phyloP scores from a whole-genome alignment of 1,140 invertebrate species.

The Stenopsyche tienmushanensis region DNA sequence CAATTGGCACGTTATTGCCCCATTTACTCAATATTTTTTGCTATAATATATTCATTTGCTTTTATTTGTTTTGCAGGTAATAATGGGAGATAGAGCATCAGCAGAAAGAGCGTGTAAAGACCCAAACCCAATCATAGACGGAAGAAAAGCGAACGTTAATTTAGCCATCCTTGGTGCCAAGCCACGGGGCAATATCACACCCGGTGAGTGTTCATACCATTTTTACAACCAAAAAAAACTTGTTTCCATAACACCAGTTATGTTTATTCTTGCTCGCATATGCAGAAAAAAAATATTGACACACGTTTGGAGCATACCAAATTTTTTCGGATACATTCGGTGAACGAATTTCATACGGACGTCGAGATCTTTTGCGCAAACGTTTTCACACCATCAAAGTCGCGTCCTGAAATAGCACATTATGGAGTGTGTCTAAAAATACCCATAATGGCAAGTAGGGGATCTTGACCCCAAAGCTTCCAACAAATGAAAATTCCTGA shows the following conservation, averaged over 20 bases:
- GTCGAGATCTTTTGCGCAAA: neutral
- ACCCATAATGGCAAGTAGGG: constrained; percentile 8
- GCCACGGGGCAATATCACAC: constrained; percentile 81
- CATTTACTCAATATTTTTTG: too few relatives aligned
- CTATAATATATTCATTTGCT: neutral
- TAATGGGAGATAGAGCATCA: constrained; percentile 91
- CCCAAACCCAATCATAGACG: constrained; percentile 98
- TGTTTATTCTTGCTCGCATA: neutral
- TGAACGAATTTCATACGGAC: too few relatives aligned
- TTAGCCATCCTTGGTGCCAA: constrained; percentile 96
- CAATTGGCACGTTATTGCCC: too few relatives aligned
- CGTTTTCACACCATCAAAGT: neutral
- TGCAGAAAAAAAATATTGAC: neutral
- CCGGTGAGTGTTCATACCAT: constrained; percentile 59
- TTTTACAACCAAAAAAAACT: too few relatives aligned
- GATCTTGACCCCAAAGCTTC: constrained; percentile 21
- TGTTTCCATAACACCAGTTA: neutral
- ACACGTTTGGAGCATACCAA: neutral
- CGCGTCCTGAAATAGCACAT: constrained; percentile 11
- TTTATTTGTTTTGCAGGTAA: constrained; percentile 71
- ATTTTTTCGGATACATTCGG: too few relatives aligned
- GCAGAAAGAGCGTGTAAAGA: constrained; percentile 96
- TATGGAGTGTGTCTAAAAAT: constrained; percentile 14
- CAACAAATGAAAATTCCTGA: neutral
- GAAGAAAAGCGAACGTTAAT: constrained; percentile 97